These are phyloP conservation scores for Drosophila navojoa DNA, from an alignment of 1,140 invertebrate species.

Conservation along the genomic window DNA sequence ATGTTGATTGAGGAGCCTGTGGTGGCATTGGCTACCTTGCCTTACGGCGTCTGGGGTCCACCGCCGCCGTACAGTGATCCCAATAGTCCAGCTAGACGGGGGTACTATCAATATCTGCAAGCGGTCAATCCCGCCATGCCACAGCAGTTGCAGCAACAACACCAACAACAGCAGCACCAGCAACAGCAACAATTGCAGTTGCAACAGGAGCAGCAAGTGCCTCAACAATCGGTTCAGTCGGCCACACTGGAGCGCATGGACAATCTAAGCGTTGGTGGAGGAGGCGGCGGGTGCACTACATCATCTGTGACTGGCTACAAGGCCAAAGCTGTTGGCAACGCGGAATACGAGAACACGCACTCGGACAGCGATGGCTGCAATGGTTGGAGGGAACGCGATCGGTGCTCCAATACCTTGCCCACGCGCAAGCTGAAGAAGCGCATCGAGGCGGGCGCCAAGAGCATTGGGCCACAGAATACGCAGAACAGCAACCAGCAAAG, in stretches of 20 bases:
- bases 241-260: constrained; percentile 67
- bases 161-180: constrained; percentile 44
- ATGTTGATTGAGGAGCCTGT: constrained; percentile 63
- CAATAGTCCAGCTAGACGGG: constrained; percentile 86
- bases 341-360: constrained; percentile 70
- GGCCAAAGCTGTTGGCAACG: constrained; percentile 52
- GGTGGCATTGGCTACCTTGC: constrained; percentile 49
- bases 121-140: constrained; percentile 37
- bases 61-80: constrained; percentile 90
- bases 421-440: constrained; percentile 85
- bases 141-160: constrained; percentile 52
- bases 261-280: constrained; percentile 17
- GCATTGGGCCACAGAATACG: constrained; percentile 67
- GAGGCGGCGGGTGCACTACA: background rate
- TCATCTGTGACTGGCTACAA: constrained; percentile 54
- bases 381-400: constrained; percentile 74
- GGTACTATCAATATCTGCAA: constrained; percentile 83
- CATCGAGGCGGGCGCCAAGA: constrained; percentile 84
- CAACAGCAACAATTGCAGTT: constrained; percentile 23
- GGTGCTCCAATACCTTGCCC: constrained; percentile 85
- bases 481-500: constrained; percentile 65
- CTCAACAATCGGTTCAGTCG: constrained; percentile 42
- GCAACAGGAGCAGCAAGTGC: constrained; percentile 38
- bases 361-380: constrained; percentile 82
- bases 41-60: constrained; percentile 87